phyloP scores from a whole-genome alignment of 2,888 invertebrate genomes.

The Candidula unifasciata region DNA sequence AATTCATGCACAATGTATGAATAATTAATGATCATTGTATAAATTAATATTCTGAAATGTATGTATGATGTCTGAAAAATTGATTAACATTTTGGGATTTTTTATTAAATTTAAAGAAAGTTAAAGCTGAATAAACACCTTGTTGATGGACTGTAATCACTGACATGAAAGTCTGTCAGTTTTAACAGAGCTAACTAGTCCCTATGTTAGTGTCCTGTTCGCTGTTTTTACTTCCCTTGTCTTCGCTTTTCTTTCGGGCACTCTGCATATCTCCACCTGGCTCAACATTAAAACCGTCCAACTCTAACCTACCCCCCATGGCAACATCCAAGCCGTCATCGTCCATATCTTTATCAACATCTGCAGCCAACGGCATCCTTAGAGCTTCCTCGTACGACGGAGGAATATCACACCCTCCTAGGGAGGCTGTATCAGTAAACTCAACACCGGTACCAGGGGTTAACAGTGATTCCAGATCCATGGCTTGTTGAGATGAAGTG shows the following conservation, averaged over 20 bases:
- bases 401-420: conserved; percentile 45
- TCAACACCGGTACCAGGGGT: background rate
- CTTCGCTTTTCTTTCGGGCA: background rate
- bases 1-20: too few species aligned
- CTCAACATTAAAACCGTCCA: conserved; percentile 12
- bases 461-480: background rate
- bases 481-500: background rate
- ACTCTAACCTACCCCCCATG: conserved; percentile 15
- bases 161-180: background rate
- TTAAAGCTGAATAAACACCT: too few species aligned
- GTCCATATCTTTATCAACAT: background rate
- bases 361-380: conserved; percentile 44
- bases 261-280: background rate
- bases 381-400: conserved; percentile 56
- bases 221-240: background rate
- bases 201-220: too few species aligned
- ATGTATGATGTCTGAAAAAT: too few species aligned
- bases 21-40: too few species aligned
- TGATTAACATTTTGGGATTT: too few species aligned
- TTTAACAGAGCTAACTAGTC: background rate
- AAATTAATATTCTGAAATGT: too few species aligned
- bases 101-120: too few species aligned
- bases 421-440: conserved; percentile 14
- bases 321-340: conserved; percentile 13
- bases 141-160: too few species aligned